These are phyloP conservation scores for Microcebus ravelobensis DNA, from an alignment of 2,113 vertebrate genomes.

Conservation along the genomic window DNA sequence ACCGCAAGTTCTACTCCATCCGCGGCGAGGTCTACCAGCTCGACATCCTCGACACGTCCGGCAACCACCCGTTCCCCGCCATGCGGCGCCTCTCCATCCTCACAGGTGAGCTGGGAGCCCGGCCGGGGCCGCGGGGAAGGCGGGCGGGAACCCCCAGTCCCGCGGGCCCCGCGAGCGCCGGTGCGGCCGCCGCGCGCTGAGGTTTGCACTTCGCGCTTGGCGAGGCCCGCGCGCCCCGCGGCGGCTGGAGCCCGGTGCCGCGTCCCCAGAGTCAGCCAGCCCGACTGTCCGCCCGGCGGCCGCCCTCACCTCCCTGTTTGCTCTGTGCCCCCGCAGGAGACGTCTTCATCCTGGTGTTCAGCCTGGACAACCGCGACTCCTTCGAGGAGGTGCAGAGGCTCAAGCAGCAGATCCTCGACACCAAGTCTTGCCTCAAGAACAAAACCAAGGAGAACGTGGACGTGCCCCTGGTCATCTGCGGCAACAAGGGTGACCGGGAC, in stretches of 20 bases:
- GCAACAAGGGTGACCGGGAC: slow-evolving; percentile 96
- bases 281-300: neutral
- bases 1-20: slow-evolving; percentile 99
- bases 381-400: slow-evolving; percentile 97
- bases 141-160: neutral
- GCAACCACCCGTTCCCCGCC: slow-evolving; percentile 97
- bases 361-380: slow-evolving; percentile 96
- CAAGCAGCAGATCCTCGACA: slow-evolving; percentile 97
- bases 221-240: neutral
- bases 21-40: slow-evolving; percentile 97
- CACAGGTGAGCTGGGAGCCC: slow-evolving; percentile 88
- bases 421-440: slow-evolving; percentile 96
- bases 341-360: slow-evolving; percentile 98
- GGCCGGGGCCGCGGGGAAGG: neutral
- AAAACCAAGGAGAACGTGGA: slow-evolving; percentile 96
- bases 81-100: slow-evolving; percentile 98
- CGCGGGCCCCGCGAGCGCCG: neutral
- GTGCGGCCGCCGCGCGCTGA: neutral
- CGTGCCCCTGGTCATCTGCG: slow-evolving; percentile 97
- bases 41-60: slow-evolving; percentile 97
- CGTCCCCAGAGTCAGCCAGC: neutral
- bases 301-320: neutral
- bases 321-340: slow-evolving; percentile 87
- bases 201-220: neutral
- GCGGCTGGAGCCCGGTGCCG: neutral